phyloP scores from a whole-genome alignment of 2,888 invertebrate species.

The Nomada ruficornis region DNA sequence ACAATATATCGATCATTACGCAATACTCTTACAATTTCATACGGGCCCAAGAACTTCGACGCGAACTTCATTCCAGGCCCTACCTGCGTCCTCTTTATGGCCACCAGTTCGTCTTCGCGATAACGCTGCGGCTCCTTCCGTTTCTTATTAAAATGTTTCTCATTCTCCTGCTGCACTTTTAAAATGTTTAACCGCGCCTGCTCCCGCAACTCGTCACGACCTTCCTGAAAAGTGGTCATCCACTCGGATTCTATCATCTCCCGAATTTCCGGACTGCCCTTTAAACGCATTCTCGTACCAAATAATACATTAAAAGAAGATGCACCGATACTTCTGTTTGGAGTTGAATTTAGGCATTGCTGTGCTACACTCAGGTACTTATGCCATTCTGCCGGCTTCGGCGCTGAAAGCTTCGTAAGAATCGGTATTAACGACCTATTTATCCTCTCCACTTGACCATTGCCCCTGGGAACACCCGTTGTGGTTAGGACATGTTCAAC shows the following conservation, averaged over 20 bases:
- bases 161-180: neutral
- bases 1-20: neutral
- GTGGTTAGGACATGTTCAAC: neutral
- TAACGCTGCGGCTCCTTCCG: neutral
- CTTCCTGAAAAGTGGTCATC: no score
- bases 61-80: neutral
- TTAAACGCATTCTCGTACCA: neutral
- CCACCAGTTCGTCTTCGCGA: slow-evolving; percentile 7
- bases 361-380: neutral
- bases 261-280: neutral
- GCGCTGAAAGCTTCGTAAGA: neutral
- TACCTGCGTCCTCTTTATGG: neutral
- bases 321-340: no score
- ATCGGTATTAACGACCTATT: neutral
- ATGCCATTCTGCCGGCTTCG: neutral
- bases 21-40: neutral
- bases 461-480: neutral
- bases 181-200: no score
- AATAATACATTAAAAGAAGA: neutral
- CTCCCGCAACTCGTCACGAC: no score
- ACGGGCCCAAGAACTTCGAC: neutral
- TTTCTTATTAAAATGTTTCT: neutral
- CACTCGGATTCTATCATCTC: neutral
- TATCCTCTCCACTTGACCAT: neutral
- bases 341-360: no score